A percentile compares a stretch with the other conserved stretches of the same genome.
These are phyloP conservation scores for Ostrea edulis DNA, from an alignment of 1,140 invertebrate genomes.

Conservation along the genomic window DNA sequence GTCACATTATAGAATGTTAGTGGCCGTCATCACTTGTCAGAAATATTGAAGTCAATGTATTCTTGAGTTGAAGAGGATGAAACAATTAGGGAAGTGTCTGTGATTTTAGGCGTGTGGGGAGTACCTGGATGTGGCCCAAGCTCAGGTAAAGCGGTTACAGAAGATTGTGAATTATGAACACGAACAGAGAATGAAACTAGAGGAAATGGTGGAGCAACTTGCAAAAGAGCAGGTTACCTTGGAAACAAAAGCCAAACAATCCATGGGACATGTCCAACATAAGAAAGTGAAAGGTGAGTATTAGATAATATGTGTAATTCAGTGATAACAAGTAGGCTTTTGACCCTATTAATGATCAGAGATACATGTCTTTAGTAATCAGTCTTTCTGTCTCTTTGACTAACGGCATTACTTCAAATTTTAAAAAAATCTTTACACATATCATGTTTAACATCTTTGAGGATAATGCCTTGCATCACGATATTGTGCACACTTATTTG, in stretches of 20 bases:
- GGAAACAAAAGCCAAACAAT: constrained; percentile 83
- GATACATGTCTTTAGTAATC: too few relatives aligned
- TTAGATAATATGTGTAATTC: too few relatives aligned
- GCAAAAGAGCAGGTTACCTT: constrained; percentile 97
- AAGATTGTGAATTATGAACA: constrained; percentile 95
- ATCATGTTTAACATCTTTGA: too few relatives aligned
- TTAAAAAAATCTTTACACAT: too few relatives aligned
- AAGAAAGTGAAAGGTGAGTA: constrained; percentile 9
- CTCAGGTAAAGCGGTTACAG: constrained; percentile 93
- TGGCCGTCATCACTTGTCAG: too few relatives aligned
- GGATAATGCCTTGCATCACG: too few relatives aligned
- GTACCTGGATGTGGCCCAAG: constrained; percentile 91
- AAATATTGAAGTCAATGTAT: not conserved
- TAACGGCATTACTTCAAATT: too few relatives aligned
- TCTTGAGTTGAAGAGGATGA: not conserved
- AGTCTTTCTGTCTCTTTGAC: too few relatives aligned
- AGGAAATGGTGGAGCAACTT: constrained; percentile 98
- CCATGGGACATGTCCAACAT: constrained; percentile 54
- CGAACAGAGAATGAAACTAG: constrained; percentile 94
- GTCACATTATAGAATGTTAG: too few relatives aligned
- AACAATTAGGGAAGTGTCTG: constrained; percentile 4
- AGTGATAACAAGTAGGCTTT: too few relatives aligned
- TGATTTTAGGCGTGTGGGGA: constrained; percentile 89
- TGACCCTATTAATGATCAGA: too few relatives aligned
- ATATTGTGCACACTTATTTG: too few relatives aligned